Conservation (phyloP, 2,888 invertebrate genomes). For the Timandra comae region DNA sequence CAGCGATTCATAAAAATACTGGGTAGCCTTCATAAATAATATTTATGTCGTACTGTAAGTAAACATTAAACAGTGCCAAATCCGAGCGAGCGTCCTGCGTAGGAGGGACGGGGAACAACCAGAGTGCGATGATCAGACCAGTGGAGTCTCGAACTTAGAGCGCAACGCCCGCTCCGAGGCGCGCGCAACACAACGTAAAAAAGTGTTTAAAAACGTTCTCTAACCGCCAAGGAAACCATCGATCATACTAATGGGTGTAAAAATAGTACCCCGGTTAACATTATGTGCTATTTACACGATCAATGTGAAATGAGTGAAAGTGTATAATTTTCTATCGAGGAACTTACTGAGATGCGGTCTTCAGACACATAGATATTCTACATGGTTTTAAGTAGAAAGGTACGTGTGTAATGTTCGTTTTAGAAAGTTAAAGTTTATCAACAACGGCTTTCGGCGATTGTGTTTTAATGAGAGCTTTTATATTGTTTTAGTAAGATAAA, state of each 20-base stretch:
- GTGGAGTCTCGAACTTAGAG: constrained; percentile 27
- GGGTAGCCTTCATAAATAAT: too few species aligned
- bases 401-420: constrained; percentile 25
- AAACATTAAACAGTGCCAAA: constrained; percentile 9
- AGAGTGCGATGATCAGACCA: constrained; percentile 23
- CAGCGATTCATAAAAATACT: too few species aligned
- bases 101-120: constrained; percentile 31
- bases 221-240: constrained; percentile 1
- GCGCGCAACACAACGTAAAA: too few species aligned
- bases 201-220: too few species aligned
- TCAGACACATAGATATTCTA: constrained; percentile 53
- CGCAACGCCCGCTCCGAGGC: constrained; percentile 11
- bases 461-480: too few species aligned
- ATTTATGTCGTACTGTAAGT: too few species aligned
- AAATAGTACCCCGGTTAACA: constrained; percentile 12
- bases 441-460: too few species aligned
- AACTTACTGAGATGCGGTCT: constrained; percentile 61
- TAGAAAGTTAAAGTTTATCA: too few species aligned
- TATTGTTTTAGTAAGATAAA: too few species aligned
- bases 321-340: constrained; percentile 53
- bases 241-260: constrained; percentile 26
- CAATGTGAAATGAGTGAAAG: constrained; percentile 56
- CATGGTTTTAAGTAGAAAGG: constrained; percentile 63
- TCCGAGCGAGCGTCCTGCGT: constrained; percentile 36
- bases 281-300: constrained; percentile 14